Evolutionary conservation across 2,113 vertebrate species (phyloP).

Genomic region (Pyrgilauda ruficollis): DNA sequence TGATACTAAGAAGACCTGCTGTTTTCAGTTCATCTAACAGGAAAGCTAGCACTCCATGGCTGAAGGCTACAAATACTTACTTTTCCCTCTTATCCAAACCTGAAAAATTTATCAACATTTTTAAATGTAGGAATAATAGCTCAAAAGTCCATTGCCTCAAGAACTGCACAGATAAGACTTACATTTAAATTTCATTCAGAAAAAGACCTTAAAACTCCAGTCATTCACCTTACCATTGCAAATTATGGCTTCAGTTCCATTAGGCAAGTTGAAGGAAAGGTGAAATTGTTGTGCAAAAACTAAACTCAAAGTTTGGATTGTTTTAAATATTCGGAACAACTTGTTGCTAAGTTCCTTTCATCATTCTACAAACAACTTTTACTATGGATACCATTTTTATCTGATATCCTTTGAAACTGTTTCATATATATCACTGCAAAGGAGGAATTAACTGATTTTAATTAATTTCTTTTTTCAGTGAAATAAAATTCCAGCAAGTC

Average conservation of each 20-base stretch:
- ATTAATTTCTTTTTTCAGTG: not conserved
- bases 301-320: not conserved
- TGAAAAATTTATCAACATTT: not conserved
- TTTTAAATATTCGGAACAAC: not conserved
- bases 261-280: not conserved
- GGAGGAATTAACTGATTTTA: not conserved
- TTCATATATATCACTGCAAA: not conserved
- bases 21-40: constrained; percentile 9
- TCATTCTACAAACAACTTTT: not conserved
- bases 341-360: not conserved
- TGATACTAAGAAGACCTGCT: not conserved
- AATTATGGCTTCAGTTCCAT: not conserved
- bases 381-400: not conserved
- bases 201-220: not conserved
- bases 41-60: not conserved
- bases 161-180: not conserved
- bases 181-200: not conserved
- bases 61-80: not conserved
- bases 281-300: not conserved
- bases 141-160: not conserved
- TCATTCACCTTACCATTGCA: not conserved
- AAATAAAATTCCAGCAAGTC: not conserved
- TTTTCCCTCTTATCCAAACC: not conserved
- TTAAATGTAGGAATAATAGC: not conserved
- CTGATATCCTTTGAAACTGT: not conserved